Base-by-base conservation (phyloP, 1,140 invertebrate genomes). In the Eufriesea mexicana region DNA sequence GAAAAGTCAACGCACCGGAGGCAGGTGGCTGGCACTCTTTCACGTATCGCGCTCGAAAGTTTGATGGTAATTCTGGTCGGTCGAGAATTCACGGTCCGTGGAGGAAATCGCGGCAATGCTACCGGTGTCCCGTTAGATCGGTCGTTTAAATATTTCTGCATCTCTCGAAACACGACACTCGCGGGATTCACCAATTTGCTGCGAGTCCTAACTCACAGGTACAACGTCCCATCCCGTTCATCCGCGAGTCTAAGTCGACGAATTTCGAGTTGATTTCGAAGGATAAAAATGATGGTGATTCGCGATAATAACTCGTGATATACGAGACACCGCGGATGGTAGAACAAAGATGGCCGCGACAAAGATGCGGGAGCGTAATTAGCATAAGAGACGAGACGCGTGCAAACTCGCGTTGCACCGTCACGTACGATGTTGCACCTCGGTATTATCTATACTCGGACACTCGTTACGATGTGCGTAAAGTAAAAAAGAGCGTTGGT, bases 1-100 rank as follows among this genome's bases (percentile, higher is more conserved):
- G 78, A 73, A 74, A 80, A 80, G 78, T 80, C 70, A 80, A 80
- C 70, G 78, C 59, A 80, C 78, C 59, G 49, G 70, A 54, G 78
- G n/a, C 78, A 80, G 47, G 57, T 64, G 49, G 47, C 23, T 73
- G 47, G 35, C 57, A 61, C 78, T 82, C 79, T 76, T 82, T 57
- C 72, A 66, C 79, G 71, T 81, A 76, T 74, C 71, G 66, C 42
- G 79, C 28, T 49, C n/a, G 54, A 76, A 74, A 75, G 45, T 45
- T 82, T 76, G 61, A 76, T 35, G 54, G 49, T 23, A 49, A 75
- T 75, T 76, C 72, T 54, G 16, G 77, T 23, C 61, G 18, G 54
- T 28, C 25, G 42, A 23, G 79, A 57, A 82, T 82, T 76, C 51
- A 67, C 72, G 23, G 61, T n/a, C 35, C 35, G 51, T 42, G 35